Conservation (phyloP, 2,113 vertebrate species). For the Planiliza haematocheilus region DNA sequence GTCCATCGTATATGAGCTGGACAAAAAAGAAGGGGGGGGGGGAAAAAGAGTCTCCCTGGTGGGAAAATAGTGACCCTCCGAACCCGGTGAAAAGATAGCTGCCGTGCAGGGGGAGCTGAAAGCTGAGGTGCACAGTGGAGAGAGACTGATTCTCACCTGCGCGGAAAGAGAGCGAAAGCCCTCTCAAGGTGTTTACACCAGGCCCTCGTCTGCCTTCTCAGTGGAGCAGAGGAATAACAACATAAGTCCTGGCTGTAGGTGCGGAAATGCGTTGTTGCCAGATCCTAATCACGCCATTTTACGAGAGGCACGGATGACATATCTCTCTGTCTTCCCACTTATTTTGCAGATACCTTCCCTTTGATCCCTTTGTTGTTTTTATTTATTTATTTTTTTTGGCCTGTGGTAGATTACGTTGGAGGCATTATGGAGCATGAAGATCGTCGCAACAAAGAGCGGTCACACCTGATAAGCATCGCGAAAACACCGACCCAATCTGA, state of each 20-base stretch:
- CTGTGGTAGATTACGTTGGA: constrained; percentile 70
- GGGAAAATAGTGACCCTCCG: constrained; percentile 91
- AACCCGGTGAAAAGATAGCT: constrained; percentile 83
- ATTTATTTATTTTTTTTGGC: constrained; percentile 30
- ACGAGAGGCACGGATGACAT: constrained; percentile 49
- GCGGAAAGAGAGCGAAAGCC: constrained; percentile 52
- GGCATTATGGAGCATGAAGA: constrained; percentile 76
- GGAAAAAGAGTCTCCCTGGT: constrained; percentile 86
- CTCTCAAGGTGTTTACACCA: constrained; percentile 75
- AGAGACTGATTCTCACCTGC: constrained; percentile 72
- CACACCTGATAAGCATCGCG: constrained; percentile 74
- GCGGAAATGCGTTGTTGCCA: constrained; percentile 71
- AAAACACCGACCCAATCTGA: constrained; percentile 60
- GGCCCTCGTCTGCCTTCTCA: constrained; percentile 76
- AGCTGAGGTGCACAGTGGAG: constrained; percentile 61
- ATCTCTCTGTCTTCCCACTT: constrained; percentile 42
- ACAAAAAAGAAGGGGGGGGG: constrained; percentile 47
- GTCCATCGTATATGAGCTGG: constrained; percentile 83
- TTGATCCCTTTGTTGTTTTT: constrained; percentile 63
- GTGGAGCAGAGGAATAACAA: constrained; percentile 79
- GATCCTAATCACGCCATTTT: constrained; percentile 77
- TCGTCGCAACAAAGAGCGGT: constrained; percentile 65
- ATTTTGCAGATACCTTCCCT: constrained; percentile 68
- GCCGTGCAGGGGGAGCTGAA: constrained; percentile 15
- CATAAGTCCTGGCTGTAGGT: constrained; percentile 63